A percentile compares a stretch with the other conserved stretches of the same genome.
Conservation (phyloP, 2,797 vertebrate species). For the Danionella dracula region DNA sequence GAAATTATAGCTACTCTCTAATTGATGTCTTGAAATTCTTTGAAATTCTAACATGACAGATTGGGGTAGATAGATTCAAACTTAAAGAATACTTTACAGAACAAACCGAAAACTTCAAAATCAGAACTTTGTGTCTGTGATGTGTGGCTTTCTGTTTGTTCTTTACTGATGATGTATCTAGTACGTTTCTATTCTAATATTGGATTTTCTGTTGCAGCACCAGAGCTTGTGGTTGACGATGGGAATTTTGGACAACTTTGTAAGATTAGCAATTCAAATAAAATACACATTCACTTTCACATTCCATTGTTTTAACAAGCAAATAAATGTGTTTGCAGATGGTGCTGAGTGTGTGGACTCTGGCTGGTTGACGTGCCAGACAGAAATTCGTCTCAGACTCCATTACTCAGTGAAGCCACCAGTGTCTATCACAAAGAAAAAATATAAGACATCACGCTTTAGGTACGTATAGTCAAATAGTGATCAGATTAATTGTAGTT, state of each 20-base stretch:
- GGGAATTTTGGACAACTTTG: slow-evolving; percentile 86
- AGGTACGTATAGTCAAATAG: slow-evolving; percentile 67
- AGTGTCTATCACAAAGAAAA: slow-evolving; percentile 93
- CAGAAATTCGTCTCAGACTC: slow-evolving; percentile 91
- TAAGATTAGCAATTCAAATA: slow-evolving; percentile 69
- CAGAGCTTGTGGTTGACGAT: slow-evolving; percentile 72
- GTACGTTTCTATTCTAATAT: slow-evolving; percentile 2
- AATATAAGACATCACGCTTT: slow-evolving; percentile 96
- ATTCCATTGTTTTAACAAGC: not conserved
- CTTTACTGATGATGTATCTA: not conserved
- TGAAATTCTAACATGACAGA: too few species aligned
- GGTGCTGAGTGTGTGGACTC: slow-evolving; percentile 81
- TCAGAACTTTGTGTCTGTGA: too few species aligned
- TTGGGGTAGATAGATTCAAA: too few species aligned
- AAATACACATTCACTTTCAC: too few species aligned
- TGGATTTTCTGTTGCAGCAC: slow-evolving; percentile 68
- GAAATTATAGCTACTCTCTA: too few species aligned
- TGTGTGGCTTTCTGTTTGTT: not conserved
- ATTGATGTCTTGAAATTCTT: too few species aligned
- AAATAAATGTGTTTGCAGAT: slow-evolving; percentile 63
- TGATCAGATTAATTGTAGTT: too few species aligned
- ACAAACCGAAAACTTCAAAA: too few species aligned
- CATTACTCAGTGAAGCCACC: slow-evolving; percentile 88
- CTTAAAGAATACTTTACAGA: too few species aligned
- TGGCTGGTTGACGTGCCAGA: slow-evolving; percentile 96